Evolutionary conservation across 2,113 vertebrate species (phyloP), one percentile per base, ranked within the genome.

Genomic region (Ameiurus melas): DNA sequence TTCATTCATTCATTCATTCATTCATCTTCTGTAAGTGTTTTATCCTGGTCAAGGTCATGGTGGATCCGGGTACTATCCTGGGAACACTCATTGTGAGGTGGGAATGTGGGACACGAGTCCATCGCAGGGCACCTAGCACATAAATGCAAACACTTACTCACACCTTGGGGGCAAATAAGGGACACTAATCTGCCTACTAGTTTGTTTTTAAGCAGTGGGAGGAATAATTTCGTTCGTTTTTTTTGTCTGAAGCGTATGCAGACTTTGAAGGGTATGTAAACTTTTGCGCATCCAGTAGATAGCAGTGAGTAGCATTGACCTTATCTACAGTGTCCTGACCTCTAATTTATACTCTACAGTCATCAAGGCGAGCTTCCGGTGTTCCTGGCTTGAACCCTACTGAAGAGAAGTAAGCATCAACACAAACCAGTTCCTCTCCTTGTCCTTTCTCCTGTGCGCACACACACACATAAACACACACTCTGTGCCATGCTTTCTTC

Each of bases 331-430:
- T 47, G 47, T 6, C 30, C 5, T 33, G 22, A 57, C 43, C 27
- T 53, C n/a, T 82, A 14, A 53, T 66, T 85, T 82, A 14, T 53
- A 17, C 73, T 71, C 73, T 62, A 0, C 90, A 99, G 98, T 97
- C 97, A 43, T 99, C 97, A 68, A 97, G 98, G 88, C 96, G 96
- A 92, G 97, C 96, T 82, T 97, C 97, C 27, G 97, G 97, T 73
- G 97, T 99, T 90, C 98, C 98, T 33, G 98, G 98, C 36, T 94
- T 98, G 87, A 94, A 97, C 88, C 98, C 97, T 53, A 97, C 98
- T 33, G 97, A 98, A 87, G 98, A 99, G 90, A 99, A 98, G 98
- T 99, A 93, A 97, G 97, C 93, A 73, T 73, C 4, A 19, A 36
- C 22, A 2, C 16, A 47, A 30, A 12, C 0, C 73, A 43, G 82